Percentiles rank a stretch among this genome's conserved stretches.
Conservation (phyloP, 2,113 vertebrate species). For the Rhagologus leucostigma region DNA sequence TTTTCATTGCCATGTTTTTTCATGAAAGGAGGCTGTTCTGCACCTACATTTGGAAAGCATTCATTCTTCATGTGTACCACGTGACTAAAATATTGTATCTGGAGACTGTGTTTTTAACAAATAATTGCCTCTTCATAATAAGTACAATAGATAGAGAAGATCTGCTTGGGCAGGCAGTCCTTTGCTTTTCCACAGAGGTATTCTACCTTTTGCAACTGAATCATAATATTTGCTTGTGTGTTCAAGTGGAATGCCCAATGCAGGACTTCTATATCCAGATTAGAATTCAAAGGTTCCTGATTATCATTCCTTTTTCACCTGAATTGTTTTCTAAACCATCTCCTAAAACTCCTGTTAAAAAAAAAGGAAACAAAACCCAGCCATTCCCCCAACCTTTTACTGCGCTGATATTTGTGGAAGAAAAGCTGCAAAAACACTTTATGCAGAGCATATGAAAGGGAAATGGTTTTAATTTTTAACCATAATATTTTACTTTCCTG, state of each 20-base stretch:
- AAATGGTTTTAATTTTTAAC: slow-evolving; percentile 17
- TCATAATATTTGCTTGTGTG: neutral
- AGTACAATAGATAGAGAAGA: neutral
- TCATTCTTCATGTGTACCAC: neutral
- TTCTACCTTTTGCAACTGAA: neutral
- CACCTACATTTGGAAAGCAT: neutral
- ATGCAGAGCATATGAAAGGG: neutral
- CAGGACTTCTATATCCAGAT: neutral
- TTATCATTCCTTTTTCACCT: neutral
- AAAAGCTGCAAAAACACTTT: slow-evolving; percentile 27
- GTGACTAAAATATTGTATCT: neutral
- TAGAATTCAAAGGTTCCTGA: neutral
- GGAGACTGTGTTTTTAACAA: neutral
- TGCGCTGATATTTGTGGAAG: neutral
- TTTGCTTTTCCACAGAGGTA: neutral
- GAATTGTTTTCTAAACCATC: neutral
- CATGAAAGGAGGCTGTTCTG: neutral
- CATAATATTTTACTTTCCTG: slow-evolving; percentile 34
- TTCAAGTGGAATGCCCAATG: neutral
- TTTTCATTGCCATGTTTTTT: neutral
- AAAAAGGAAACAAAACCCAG: neutral
- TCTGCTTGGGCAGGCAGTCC: neutral
- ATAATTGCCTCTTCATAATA: neutral
- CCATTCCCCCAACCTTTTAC: neutral
- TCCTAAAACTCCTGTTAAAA: neutral